Conservation (phyloP, 2,113 vertebrate species). For the Actinemys pallida region DNA sequence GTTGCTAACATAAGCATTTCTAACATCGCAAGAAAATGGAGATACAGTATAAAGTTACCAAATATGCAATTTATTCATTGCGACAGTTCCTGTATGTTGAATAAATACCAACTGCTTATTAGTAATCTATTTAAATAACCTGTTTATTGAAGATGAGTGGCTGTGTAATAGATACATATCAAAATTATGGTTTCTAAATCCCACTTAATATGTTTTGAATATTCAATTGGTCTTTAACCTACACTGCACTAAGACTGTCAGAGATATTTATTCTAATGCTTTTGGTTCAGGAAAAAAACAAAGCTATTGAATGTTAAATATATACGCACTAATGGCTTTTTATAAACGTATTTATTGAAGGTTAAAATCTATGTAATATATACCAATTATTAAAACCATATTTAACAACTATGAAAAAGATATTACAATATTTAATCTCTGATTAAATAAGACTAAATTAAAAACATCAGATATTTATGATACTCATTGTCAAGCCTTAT, state of each 20-base stretch:
- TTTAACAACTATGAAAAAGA: background rate
- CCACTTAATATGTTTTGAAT: constrained; percentile 42
- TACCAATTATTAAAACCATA: background rate
- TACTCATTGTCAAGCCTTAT: constrained; percentile 44
- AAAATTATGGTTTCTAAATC: constrained; percentile 61
- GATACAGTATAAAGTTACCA: constrained; percentile 3
- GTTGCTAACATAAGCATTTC: background rate
- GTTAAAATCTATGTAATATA: constrained; percentile 52
- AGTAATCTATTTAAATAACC: constrained; percentile 58
- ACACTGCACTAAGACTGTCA: background rate
- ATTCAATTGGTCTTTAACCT: constrained; percentile 59
- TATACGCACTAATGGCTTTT: background rate
- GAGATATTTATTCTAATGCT: constrained; percentile 29
- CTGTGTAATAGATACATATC: constrained; percentile 49
- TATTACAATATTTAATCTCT: too few relatives aligned
- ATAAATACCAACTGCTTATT: constrained; percentile 62
- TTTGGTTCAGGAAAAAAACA: constrained; percentile 19
- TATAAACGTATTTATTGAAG: constrained; percentile 48
- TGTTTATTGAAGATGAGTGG: constrained; percentile 62
- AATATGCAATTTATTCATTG: constrained; percentile 55
- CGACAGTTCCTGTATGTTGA: constrained; percentile 27
- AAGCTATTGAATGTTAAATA: constrained; percentile 47
- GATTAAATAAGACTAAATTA: constrained; percentile 51
- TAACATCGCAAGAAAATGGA: background rate
- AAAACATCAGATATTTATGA: constrained; percentile 70